Base-by-base conservation (phyloP, 2,797 vertebrate species). In the Thalassophryne amazonica region DNA sequence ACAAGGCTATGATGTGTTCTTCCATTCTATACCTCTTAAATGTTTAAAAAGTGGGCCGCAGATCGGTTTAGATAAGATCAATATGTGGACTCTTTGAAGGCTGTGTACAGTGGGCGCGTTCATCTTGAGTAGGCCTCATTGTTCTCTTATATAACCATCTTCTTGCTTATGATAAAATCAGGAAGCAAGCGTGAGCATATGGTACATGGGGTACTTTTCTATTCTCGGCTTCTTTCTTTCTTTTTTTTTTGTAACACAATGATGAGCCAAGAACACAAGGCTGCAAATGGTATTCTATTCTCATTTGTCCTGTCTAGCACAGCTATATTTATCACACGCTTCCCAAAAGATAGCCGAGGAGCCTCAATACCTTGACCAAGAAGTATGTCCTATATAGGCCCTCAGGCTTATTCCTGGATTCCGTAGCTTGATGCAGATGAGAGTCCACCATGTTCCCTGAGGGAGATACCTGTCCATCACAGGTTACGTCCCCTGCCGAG, bases 131-230 rank as follows among this genome's bases (percentile, higher is more conserved):
- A 68, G 73, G 80, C 69, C 58, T 42, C 69, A 78, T 64, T 54
- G 81, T 69, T 73, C 43, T 76, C 59, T 80, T 84, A 83, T 50
- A 53, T 74, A 83, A 78, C 28, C 29, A 39, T 62, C 67, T 53
- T 15, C 27, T 35, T 30, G 4, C 46, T 66, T 55, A 27, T 69
- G 63, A 74, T 62, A 62, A 67, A 54, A 67, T 65, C 65, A 65
- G 55, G 62, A 73, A 58, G 49, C 24, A 53, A 63, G 63, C 34
- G 50, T 68, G 67, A 63, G 15, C 51, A 53, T 30, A 40, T 5
- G 2, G 41, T 38, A 37, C 50, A 43, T 36, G 17, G 41, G 53
- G 18, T 27, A 29, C 27, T 51, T 3, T 67, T 78, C 68, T 73
- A 42, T 76, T 69, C 75, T 27, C 34, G 32, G 56, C 32, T 1